Evolutionary conservation across 1,140 invertebrate species (phyloP), one percentile per base, ranked within the genome.

Genomic region (Parasteatoda tepidariorum): DNA sequence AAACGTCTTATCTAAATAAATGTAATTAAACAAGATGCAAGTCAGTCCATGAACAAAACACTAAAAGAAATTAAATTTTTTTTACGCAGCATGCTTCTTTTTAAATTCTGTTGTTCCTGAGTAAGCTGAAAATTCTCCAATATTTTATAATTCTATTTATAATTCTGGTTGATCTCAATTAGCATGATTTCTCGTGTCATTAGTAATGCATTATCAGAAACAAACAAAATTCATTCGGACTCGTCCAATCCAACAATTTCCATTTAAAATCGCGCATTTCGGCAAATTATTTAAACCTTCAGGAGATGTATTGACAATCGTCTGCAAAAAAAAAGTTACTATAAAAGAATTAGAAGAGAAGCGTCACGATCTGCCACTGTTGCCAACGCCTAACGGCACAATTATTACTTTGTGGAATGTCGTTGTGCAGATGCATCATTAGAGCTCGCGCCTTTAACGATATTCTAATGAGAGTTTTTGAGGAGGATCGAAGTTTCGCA

Each of bases 401-500:
- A 76, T 76, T 76, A 76, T 76, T 76, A 76, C 74, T 22, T 76
- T n/a, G 26, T 34, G 74, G 41, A 31, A 22, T 62, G 61, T 57
- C 74, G 61, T 76, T 76, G 74, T 76, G 74, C 15, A 31, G 74
- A n/a, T n/a, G 26, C 55, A 76, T 76, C 74, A 76, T 76, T 76
- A 76, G 74, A 15, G 71, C 41, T 13, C 24, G 61, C 22, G 15
- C 74, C 74, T 76, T 76, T 76, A 76, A 76, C 74, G 74, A 76
- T 76, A 76, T 76, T 76, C 74, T 76, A 76, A 76, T 76, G 74
- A 76, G 74, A 76, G 74, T 76, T 76, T 76, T 76, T 76, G 74
- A 66, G 61, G 61, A 76, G 59, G 74, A 76, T 76, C 59, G 74
- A 76, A 76, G 74, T 76, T 76, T 76, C 34, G 34, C 59, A 64